Conservation (phyloP, 2,113 vertebrate genomes). For the Tenebrosternarchus preto region DNA sequence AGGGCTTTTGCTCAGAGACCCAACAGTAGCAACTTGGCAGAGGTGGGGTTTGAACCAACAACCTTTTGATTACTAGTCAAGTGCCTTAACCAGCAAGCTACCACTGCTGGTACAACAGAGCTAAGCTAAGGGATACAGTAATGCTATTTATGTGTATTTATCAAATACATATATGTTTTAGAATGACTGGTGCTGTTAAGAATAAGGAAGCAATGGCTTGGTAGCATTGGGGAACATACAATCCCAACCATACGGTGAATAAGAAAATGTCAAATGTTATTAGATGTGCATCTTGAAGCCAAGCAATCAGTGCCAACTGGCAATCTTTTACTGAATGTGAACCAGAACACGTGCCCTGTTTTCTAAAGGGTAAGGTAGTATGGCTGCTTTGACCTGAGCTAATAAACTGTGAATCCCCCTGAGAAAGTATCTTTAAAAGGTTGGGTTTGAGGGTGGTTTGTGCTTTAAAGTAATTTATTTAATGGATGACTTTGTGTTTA, state of each 20-base stretch:
- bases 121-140: neutral
- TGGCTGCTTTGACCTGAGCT: conserved; percentile 22
- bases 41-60: too few relatives aligned
- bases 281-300: conserved; percentile 21
- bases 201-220: neutral
- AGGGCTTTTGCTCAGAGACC: too few relatives aligned
- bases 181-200: neutral
- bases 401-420: conserved; percentile 32
- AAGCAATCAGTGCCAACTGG: conserved; percentile 33
- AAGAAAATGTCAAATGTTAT: conserved; percentile 48
- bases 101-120: too few relatives aligned
- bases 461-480: conserved; percentile 28
- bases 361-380: neutral
- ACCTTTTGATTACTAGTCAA: too few relatives aligned
- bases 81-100: too few relatives aligned
- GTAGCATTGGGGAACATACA: neutral
- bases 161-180: neutral
- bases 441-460: neutral
- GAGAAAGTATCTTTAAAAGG: conserved; percentile 27
- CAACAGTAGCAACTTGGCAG: too few relatives aligned
- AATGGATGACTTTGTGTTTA: conserved; percentile 24
- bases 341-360: conserved; percentile 23
- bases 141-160: too few relatives aligned
- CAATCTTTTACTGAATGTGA: conserved; percentile 25
- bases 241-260: neutral